Percentiles rank a stretch among this genome's conserved stretches.
These are phyloP conservation scores for Tetranychus truncatus DNA, from an alignment of 2,888 invertebrate species.

Conservation along the genomic window DNA sequence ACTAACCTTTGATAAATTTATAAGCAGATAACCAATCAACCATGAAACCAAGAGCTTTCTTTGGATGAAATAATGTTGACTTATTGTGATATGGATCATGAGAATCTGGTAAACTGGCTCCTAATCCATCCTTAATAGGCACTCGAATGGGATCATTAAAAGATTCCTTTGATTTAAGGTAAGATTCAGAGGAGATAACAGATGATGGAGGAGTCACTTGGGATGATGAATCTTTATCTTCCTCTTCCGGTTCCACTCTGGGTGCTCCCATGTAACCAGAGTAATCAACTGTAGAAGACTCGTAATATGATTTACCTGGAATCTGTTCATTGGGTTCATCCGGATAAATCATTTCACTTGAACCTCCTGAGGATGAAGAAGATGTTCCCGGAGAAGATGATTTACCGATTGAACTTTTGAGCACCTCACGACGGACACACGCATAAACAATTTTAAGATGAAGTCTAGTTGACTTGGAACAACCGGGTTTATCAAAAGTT, in stretches of 20 bases:
- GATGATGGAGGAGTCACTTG: neutral
- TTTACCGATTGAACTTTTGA: constrained; percentile 9
- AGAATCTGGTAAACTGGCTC: neutral
- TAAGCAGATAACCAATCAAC: constrained; percentile 51
- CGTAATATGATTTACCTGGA: neutral
- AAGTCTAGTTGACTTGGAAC: constrained; percentile 25
- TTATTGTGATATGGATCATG: constrained; percentile 14
- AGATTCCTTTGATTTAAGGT: constrained; percentile 4
- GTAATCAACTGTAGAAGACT: constrained; percentile 1
- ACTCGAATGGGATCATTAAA: constrained; percentile 6
- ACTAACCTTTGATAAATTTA: constrained; percentile 51
- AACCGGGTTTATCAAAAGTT: constrained; percentile 29
- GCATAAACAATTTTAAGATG: constrained; percentile 30
- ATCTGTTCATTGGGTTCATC: constrained; percentile 1
- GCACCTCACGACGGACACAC: constrained; percentile 24
- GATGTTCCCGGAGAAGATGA: neutral
- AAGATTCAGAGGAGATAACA: constrained; percentile 11
- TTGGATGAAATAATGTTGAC: constrained; percentile 13
- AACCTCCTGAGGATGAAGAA: neutral
- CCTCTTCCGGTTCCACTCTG: constrained; percentile 13
- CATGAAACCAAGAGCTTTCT: constrained; percentile 43
- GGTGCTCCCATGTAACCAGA: constrained; percentile 16
- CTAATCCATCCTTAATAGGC: constrained; percentile 1
- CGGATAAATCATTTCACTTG: neutral
- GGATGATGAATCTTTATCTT: neutral